These are phyloP conservation scores for Alosa alosa DNA, from an alignment of 2,113 vertebrate genomes.

Conservation along the genomic window DNA sequence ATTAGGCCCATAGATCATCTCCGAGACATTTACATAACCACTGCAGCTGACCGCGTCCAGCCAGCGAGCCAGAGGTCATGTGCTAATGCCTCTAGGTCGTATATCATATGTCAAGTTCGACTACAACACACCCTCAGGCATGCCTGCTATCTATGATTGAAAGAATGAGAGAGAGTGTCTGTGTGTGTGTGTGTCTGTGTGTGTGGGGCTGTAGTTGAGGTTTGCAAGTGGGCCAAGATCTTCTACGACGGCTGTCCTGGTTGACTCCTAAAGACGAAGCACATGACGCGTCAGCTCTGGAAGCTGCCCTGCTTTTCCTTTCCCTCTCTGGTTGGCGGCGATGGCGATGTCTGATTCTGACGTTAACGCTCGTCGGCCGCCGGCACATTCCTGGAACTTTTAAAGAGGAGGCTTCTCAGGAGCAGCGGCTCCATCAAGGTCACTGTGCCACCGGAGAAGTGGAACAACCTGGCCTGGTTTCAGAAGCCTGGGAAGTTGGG, in stretches of 20 bases:
- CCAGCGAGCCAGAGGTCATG: conserved; percentile 46
- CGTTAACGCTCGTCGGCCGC: not conserved
- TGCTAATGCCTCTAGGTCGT: conserved; percentile 53
- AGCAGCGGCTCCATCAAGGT: not conserved
- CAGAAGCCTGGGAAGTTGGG: not conserved
- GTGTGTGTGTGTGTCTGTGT: too few species aligned
- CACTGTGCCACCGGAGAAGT: not conserved
- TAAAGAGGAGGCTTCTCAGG: not conserved
- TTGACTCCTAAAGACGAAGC: not conserved
- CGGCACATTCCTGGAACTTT: not conserved
- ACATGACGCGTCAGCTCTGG: not conserved
- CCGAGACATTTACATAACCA: conserved; percentile 38
- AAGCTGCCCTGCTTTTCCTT: not conserved
- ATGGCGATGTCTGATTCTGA: not conserved
- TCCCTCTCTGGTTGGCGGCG: not conserved
- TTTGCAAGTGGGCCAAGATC: conserved; percentile 1
- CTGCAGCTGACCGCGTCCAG: conserved; percentile 38
- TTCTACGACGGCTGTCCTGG: not conserved
- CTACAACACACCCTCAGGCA: conserved; percentile 52
- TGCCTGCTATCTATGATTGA: conserved; percentile 45
- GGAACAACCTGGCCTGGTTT: not conserved
- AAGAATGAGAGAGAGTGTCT: not conserved
- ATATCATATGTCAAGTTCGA: conserved; percentile 55
- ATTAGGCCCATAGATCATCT: conserved; percentile 44
- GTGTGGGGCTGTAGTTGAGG: not conserved